Base-by-base conservation (phyloP, 2,797 vertebrate genomes). In the Microcaecilia unicolor region DNA sequence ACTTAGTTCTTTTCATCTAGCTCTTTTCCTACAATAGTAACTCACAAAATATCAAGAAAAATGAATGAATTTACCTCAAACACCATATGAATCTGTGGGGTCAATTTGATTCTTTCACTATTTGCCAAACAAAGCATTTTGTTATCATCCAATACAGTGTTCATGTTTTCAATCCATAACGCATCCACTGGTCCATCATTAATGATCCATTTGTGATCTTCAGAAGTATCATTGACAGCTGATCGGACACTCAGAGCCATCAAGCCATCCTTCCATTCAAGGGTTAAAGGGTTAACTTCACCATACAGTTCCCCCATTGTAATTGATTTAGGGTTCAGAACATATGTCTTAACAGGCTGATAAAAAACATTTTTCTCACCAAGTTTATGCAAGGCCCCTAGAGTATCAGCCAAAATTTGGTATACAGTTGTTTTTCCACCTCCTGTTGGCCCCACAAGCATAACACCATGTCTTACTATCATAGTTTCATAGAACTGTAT, bases 41-140 rank as follows among this genome's bases (percentile, higher is more conserved):
- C n/a, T n/a, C n/a, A n/a, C n/a, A n/a, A n/a, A n/a, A n/a, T n/a
- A n/a, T n/a, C n/a, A n/a, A n/a, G n/a, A 28, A 28, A 15, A 16
- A 8, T 15, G 4, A 30, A 12, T 15, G 4, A 30, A 12, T 15
- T 58, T 28, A 93, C 90, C 84, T 93, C 90, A 69, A 93, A 93
- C 52, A 93, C 13, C 88, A 92, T 92, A 56, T 89, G 90, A 36
- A 92, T 86, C n/a, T 84, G 76, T 11, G 83, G 62, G 2, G 85
- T 90, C 22, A 93, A 85, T 58, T 92, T 93, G 68, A 93, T 92
- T 45, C 90, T 66, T 55, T 92, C 90, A 39, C 89, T 86, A 64
- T 91, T 93, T 8, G 90, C 89, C 63, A 93, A 61, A 44, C 90
- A 93, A 28, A 93, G 84, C 89, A 90, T 92, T 66, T 92, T 93